phyloP scores from a whole-genome alignment of 2,113 vertebrate species.

The Loxodonta africana region DNA sequence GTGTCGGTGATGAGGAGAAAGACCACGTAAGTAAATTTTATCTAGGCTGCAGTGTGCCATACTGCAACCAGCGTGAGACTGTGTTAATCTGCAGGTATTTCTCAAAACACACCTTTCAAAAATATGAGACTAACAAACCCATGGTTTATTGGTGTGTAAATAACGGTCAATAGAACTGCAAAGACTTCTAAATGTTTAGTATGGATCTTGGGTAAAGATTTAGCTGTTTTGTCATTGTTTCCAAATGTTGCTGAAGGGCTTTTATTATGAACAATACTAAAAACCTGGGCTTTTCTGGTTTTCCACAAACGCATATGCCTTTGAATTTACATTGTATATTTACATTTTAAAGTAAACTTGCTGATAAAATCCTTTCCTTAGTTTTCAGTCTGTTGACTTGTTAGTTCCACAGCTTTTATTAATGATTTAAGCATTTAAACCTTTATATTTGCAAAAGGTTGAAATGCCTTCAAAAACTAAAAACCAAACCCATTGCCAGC shows the following conservation, averaged over 20 bases:
- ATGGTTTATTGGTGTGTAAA: neutral
- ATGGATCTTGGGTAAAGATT: neutral
- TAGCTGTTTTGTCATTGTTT: neutral
- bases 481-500: too few relatives aligned
- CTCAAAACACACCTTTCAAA: neutral
- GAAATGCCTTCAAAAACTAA: neutral
- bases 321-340: conserved; percentile 36
- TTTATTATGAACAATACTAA: neutral
- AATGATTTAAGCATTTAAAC: neutral
- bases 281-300: neutral
- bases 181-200: neutral
- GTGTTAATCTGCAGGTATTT: neutral
- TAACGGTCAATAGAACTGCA: neutral
- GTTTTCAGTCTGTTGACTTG: neutral
- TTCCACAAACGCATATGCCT: neutral
- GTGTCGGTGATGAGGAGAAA: conserved; percentile 63
- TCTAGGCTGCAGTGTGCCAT: neutral
- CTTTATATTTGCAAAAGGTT: neutral
- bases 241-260: neutral
- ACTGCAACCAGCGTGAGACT: neutral
- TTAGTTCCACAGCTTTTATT: conserved; percentile 8
- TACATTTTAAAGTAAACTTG: neutral
- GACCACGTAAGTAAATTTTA: conserved; percentile 80
- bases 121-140: neutral
- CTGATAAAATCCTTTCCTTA: neutral